Conservation (phyloP, 2,113 vertebrate species). For the Trochalopteron elliotii region DNA sequence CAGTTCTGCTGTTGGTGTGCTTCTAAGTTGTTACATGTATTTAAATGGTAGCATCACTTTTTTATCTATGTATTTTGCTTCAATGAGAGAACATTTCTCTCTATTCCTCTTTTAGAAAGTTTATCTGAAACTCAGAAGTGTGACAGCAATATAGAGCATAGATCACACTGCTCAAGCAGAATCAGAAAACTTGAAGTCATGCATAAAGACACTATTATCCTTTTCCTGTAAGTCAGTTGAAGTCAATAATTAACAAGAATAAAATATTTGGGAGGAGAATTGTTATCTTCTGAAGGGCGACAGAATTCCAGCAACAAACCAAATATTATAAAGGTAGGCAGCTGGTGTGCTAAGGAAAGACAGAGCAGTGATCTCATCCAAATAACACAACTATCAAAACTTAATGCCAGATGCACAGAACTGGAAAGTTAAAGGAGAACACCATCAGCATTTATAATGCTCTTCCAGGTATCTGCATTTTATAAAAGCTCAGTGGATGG, state of each 20-base stretch:
- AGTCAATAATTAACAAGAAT: not conserved
- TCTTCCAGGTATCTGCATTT: not conserved
- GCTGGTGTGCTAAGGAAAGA: not conserved
- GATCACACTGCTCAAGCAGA: not conserved
- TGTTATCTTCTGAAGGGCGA: not conserved
- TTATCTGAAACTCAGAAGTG: not conserved
- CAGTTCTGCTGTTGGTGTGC: not conserved
- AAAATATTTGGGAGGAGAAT: not conserved
- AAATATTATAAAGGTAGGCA: not conserved
- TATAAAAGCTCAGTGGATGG: not conserved
- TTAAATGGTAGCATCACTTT: not conserved
- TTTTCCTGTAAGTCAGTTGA: not conserved
- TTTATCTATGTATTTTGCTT: not conserved
- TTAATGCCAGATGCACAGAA: not conserved
- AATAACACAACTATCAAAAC: not conserved
- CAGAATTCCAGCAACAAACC: not conserved
- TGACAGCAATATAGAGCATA: not conserved
- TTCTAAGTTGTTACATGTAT: not conserved
- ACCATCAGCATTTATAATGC: not conserved
- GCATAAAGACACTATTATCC: not conserved
- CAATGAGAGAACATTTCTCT: not conserved
- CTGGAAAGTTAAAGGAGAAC: accelerated
- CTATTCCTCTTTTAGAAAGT: not conserved
- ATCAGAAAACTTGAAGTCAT: not conserved
- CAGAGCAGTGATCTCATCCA: not conserved